These are phyloP conservation scores for Champsocephalus esox DNA, from an alignment of 2,797 vertebrate species.

Conservation along the genomic window DNA sequence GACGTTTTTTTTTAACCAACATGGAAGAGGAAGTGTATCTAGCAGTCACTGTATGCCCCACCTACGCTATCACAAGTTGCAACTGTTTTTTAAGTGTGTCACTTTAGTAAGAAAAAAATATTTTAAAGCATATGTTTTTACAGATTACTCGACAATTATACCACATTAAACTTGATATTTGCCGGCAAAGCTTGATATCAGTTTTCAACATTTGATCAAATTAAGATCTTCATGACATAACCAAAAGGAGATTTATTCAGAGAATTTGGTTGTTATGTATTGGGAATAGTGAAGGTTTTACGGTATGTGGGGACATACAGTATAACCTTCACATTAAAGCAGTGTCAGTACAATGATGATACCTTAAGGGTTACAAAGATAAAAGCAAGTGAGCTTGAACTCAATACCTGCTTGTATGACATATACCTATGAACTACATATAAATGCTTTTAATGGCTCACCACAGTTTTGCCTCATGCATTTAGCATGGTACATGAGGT, in stretches of 20 bases:
- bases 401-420: background rate
- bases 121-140: background rate
- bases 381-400: constrained; percentile 12
- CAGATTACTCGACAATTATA: background rate
- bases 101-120: background rate
- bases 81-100: constrained; percentile 8
- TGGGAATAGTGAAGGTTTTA: background rate
- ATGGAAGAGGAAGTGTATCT: constrained; percentile 83
- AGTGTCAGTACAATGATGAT: constrained; percentile 24
- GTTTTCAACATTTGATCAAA: background rate
- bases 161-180: background rate
- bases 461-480: background rate
- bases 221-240: background rate
- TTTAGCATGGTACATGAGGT: background rate
- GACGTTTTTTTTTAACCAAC: constrained; percentile 69
- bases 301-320: too few species aligned
- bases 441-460: background rate
- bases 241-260: background rate
- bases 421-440: background rate
- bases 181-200: background rate
- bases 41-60: constrained; percentile 74
- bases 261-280: background rate
- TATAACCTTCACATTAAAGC: background rate
- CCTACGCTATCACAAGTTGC: constrained; percentile 66
- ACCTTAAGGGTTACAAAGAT: constrained; percentile 20